Percentiles rank a stretch among this genome's conserved stretches.
Evolutionary conservation across 2,888 invertebrate genomes (phyloP).

Genomic region (Brenthis hecate): DNA sequence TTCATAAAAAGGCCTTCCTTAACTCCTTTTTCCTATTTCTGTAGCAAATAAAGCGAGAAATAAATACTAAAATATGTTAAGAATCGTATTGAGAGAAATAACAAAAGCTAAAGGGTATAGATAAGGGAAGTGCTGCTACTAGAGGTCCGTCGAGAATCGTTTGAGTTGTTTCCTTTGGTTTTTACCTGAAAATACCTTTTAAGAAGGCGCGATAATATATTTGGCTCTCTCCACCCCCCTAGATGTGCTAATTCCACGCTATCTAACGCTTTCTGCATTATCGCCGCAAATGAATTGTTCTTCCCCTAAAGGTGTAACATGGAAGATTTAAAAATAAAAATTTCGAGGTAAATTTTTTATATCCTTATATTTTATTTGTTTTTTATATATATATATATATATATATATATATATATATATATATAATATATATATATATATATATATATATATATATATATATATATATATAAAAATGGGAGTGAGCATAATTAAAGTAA

Average conservation of each 20-base stretch:
- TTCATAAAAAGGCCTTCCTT: no score
- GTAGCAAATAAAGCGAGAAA: conserved; percentile 50
- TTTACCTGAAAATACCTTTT: conserved; percentile 63
- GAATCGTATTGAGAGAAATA: conserved; percentile 53
- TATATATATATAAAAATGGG: no score
- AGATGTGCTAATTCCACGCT: conserved; percentile 69
- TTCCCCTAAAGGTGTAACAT: conserved; percentile 3
- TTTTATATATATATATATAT: no score
- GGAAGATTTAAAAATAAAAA: no score
- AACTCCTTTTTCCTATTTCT: background rate
- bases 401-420: no score
- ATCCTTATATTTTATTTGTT: no score
- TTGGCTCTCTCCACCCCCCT: conserved; percentile 74
- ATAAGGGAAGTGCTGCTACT: conserved; percentile 59
- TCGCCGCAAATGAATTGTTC: conserved; percentile 66
- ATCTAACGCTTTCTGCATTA: conserved; percentile 69
- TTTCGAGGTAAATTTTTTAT: no score
- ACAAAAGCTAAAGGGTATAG: conserved; percentile 62
- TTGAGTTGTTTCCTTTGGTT: conserved; percentile 52
- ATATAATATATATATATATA: no score
- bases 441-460: no score
- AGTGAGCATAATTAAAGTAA: no score
- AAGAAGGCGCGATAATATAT: conserved; percentile 67
- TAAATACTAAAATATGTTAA: conserved; percentile 69
- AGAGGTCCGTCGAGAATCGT: conserved; percentile 57